phyloP scores from a whole-genome alignment of 2,797 vertebrate genomes.

The Gymnocypris eckloni region DNA sequence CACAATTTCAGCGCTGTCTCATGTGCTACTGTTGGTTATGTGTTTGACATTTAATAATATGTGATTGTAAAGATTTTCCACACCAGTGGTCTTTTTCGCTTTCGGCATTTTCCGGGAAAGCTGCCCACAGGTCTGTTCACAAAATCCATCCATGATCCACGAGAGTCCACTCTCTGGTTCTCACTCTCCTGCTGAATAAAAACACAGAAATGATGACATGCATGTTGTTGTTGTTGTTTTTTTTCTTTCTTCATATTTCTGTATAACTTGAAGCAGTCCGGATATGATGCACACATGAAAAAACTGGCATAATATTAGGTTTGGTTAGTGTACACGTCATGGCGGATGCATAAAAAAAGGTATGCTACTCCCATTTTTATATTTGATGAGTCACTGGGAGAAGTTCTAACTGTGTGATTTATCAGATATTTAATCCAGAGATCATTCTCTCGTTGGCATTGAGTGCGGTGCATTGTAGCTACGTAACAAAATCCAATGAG shows the following conservation, averaged over 20 bases:
- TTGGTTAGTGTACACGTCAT: background rate
- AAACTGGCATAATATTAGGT: background rate
- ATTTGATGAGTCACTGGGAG: constrained; percentile 50
- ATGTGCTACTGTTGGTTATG: background rate
- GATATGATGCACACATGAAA: background rate
- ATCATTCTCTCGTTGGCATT: constrained; percentile 56
- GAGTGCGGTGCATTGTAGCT: constrained; percentile 62
- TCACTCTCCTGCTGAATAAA: constrained; percentile 77
- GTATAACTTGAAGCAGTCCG: background rate
- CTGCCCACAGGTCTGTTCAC: constrained; percentile 87
- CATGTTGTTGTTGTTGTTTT: constrained; percentile 1
- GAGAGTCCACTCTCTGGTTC: constrained; percentile 85
- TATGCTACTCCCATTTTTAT: constrained; percentile 40
- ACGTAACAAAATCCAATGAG: constrained; percentile 64
- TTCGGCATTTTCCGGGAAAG: constrained; percentile 84
- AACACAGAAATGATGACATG: background rate
- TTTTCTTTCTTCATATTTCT: constrained; percentile 1
- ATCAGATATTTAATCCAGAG: constrained; percentile 64
- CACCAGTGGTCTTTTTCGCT: constrained; percentile 88
- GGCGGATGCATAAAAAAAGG: constrained; percentile 1
- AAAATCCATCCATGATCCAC: constrained; percentile 93
- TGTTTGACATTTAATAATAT: constrained; percentile 14
- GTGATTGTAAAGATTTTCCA: constrained; percentile 53
- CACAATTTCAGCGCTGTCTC: constrained; percentile 14
- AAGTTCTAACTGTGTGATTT: constrained; percentile 59